These are phyloP conservation scores for Brachypodius melanocephalos DNA, from an alignment of 2,113 vertebrate genomes.

Conservation along the genomic window DNA sequence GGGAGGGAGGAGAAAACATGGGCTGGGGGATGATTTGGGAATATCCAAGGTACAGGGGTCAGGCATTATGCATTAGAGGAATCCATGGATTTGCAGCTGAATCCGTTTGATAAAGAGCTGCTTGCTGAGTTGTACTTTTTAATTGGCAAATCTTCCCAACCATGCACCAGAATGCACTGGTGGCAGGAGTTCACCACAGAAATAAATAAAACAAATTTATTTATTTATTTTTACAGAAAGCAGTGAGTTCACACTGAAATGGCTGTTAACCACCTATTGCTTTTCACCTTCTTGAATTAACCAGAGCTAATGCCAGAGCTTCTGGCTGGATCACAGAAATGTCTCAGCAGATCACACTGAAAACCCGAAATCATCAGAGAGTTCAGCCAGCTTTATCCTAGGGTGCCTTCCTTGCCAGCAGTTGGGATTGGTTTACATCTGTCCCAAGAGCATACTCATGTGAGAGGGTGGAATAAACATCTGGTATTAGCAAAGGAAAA, in stretches of 20 bases:
- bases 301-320: not conserved
- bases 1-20: not conserved
- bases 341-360: not conserved
- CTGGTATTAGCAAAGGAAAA: not conserved
- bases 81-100: not conserved
- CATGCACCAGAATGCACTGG: not conserved
- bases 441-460: not conserved
- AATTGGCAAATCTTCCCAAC: not conserved
- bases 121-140: not conserved
- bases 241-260: not conserved
- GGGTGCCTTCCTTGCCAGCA: not conserved
- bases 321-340: not conserved
- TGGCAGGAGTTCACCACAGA: not conserved
- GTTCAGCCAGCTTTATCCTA: not conserved
- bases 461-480: not conserved
- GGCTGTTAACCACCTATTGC: not conserved
- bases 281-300: not conserved
- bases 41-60: not conserved
- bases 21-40: not conserved
- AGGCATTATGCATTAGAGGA: not conserved
- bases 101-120: not conserved
- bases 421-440: not conserved
- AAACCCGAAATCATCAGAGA: not conserved
- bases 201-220: no score
- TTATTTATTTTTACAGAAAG: no score